Base-by-base conservation (phyloP, 2,113 vertebrate genomes). In the Tympanuchus pallidicinctus region DNA sequence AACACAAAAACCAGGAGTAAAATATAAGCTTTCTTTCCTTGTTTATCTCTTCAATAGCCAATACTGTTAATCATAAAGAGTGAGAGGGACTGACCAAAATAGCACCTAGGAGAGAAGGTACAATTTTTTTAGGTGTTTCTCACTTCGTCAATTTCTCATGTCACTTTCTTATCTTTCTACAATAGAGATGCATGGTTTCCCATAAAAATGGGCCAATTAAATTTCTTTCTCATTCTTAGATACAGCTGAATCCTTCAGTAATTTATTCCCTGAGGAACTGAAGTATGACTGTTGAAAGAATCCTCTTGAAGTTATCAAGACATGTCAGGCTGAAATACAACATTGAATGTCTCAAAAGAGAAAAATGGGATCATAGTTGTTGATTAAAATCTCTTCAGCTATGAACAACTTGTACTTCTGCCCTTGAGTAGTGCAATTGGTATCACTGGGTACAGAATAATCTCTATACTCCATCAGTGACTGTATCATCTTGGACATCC, bases 261-360 rank as follows among this genome's bases (percentile, higher is more conserved):
- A 65, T 66, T 42, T 40, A 71, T 79, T 79, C 48, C 38, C 50
- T 14, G 30, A 66, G 90, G 82, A 88, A 54, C 19, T 89, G 59
- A 88, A 90, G 89, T 32, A 0, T 34, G 25, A 79, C 80, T 88
- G 88, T 50, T 64, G 75, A 80, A 92, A 93, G n/a, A 76, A 96
- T 42, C 22, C 24, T 90, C 50, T 27, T 60, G 77, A 69, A 91
- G 86, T 90, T 57, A 75, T 15, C 56, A 67, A 75, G 80, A 81
- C 36, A 72, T 47, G 71, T 97, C 87, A 97, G 95, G 88, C 93
- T 78, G 94, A 97, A 93, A 96, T 40, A 69, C 86, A 93, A 92
- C 82, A 96, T 13, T 64, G 88, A 94, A 96, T 60, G 45, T 82
- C 88, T 88, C 76, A 84, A 82, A 91, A 96, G 80, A 50, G 66